Evolutionary conservation across 2,797 vertebrate species (phyloP), one percentile per base, ranked within the genome.

Genomic region (Lepidocolaptes lacrymiger): DNA sequence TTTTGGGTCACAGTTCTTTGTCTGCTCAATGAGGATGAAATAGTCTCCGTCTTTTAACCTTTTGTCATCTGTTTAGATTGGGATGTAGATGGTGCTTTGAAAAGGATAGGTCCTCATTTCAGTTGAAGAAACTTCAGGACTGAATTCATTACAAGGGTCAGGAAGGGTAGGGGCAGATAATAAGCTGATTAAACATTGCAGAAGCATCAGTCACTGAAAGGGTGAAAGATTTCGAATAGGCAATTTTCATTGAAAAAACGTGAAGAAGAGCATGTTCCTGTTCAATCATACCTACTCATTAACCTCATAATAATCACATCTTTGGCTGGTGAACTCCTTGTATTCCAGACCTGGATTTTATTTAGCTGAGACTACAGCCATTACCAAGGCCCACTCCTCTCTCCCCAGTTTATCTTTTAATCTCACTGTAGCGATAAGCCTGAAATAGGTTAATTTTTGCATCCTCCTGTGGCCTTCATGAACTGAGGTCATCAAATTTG

Each of bases 231-330:
- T 94, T 63, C 46, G 75, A 82, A 85, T 12, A 84, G 66, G 15
- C 12, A 94, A 7, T 56, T 90, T 64, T 85, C 71, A 69, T 86
- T 48, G 58, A 61, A 91, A 83, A 78, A 93, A 67, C 0, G 1
- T 49, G 27, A 44, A 19, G 55, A 80, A 75, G 41, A 93, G 12
- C 34, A 20, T 39, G 56, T 52, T 90, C 71, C 56, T 67, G 6
- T 69, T 52, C 55, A 91, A 69, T 85, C 83, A 67, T 43, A 93
- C n/a, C 75, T 81, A 56, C 26, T 85, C 37, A 74, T 92, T 91
- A 91, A 62, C 44, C 78, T 51, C 12, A 22, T 19, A 84, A 88
- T 92, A 89, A 91, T 83, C 67, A 36, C 39, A 37, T 32, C 36
- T 93, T 52, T 68, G 69, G 26, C 39, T 22, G n/a, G 52, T 64